phyloP scores from a whole-genome alignment of 1,140 invertebrate genomes.

The Sitophilus oryzae region DNA sequence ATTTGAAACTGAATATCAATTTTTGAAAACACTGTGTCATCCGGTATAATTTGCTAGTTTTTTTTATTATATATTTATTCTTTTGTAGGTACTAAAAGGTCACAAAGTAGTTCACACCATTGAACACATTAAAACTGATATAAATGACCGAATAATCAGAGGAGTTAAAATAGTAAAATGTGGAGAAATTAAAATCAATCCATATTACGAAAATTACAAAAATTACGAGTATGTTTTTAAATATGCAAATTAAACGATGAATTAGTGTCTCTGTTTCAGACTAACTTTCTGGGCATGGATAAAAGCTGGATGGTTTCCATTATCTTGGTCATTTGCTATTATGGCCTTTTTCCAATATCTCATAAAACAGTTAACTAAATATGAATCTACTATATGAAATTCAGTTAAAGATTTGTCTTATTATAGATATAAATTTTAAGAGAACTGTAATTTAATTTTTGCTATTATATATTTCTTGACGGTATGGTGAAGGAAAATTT shows the following conservation, averaged over 20 bases:
- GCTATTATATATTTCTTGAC: no score
- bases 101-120: conserved; percentile 79
- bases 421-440: no score
- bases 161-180: conserved; percentile 62
- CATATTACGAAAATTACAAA: conserved; percentile 62
- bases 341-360: conserved; percentile 71
- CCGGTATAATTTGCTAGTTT: background rate
- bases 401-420: no score
- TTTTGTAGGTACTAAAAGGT: conserved; percentile 65
- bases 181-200: conserved; percentile 54
- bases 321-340: conserved; percentile 68
- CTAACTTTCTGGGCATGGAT: conserved; percentile 67
- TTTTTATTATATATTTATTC: background rate
- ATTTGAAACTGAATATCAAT: no score
- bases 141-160: conserved; percentile 60
- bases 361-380: conserved; percentile 58
- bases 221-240: conserved; percentile 58
- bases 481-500: no score
- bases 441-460: no score
- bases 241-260: background rate
- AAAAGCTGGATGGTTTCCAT: conserved; percentile 63
- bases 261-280: conserved; percentile 39
- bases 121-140: conserved; percentile 72
- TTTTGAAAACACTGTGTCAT: no score
- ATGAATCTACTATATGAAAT: conserved; percentile 3